phyloP scores from a whole-genome alignment of 2,113 vertebrate species.

The Spizaetus ornatus region DNA sequence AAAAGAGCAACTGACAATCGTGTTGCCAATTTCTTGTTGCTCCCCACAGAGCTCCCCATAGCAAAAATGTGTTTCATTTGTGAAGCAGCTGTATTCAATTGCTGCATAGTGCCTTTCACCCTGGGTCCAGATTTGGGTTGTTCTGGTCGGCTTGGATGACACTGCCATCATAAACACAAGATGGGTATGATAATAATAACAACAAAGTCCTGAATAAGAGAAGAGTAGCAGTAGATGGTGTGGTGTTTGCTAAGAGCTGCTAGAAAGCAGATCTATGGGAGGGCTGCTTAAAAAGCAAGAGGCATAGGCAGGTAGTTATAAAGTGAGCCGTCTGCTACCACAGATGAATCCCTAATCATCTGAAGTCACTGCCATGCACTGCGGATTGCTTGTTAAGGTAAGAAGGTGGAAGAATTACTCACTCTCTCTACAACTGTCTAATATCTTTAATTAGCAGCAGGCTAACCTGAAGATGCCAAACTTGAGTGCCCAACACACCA shows the following conservation, averaged over 20 bases:
- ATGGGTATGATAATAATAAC: not conserved
- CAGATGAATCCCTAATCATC: slow-evolving; percentile 3
- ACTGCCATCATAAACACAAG: not conserved
- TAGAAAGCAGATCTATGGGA: not conserved
- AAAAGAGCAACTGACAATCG: fast-evolving
- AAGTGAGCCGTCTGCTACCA: not conserved
- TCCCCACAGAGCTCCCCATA: not conserved
- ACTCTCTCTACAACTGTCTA: not conserved
- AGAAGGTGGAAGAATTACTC: not conserved
- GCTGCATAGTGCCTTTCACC: not conserved
- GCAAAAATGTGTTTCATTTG: not conserved
- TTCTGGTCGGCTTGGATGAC: not conserved
- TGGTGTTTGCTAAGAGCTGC: not conserved
- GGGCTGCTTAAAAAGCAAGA: slow-evolving; percentile 21
- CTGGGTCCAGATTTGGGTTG: not conserved
- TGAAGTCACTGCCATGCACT: not conserved
- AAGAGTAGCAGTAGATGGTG: not conserved
- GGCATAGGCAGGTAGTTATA: not conserved
- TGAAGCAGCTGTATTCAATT: not conserved
- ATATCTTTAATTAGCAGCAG: not conserved
- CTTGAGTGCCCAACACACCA: not conserved
- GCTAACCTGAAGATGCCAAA: not conserved
- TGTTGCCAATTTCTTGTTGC: not conserved
- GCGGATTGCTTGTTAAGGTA: not conserved
- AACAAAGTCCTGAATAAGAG: not conserved